These are phyloP conservation scores for Cheilosia pagana DNA, from an alignment of 2,888 invertebrate species.

Conservation along the genomic window DNA sequence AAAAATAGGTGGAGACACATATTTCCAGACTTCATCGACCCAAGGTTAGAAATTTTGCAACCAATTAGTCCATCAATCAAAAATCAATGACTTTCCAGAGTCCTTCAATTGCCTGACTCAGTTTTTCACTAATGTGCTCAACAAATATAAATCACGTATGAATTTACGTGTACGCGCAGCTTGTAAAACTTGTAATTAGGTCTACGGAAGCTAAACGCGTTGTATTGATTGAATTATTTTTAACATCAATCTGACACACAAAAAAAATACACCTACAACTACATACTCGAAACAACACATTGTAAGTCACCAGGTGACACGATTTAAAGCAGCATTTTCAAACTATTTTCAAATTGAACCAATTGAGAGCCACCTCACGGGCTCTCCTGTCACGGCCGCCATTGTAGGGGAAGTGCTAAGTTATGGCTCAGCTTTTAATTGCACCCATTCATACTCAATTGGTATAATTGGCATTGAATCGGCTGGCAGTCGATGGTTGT, in stretches of 20 bases:
- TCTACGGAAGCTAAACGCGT: slow-evolving; percentile 21
- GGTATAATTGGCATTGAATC: slow-evolving; percentile 50
- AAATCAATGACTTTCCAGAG: slow-evolving; percentile 18
- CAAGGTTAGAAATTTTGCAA: not conserved
- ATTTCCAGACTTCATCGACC: too few species aligned
- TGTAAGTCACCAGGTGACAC: not conserved
- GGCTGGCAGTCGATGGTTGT: not conserved
- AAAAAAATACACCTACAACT: slow-evolving; percentile 9
- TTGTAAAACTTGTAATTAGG: slow-evolving; percentile 27
- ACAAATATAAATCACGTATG: not conserved
- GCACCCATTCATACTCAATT: slow-evolving; percentile 53
- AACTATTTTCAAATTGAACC: slow-evolving; percentile 22
- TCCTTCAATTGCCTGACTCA: not conserved
- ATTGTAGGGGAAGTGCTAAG: not conserved
- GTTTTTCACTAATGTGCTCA: not conserved
- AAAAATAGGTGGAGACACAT: too few species aligned
- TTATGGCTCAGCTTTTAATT: slow-evolving; percentile 25
- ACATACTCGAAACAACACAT: slow-evolving; percentile 5
- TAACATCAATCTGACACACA: slow-evolving; percentile 24
- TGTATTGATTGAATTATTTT: slow-evolving; percentile 69
- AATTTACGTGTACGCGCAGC: too few species aligned
- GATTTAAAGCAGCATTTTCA: not conserved
- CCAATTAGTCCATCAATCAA: slow-evolving; percentile 42
- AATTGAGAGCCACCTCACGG: not conserved
- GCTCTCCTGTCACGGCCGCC: not conserved